Conservation (phyloP, 2,888 invertebrate species). For the Andrena bicolor region DNA sequence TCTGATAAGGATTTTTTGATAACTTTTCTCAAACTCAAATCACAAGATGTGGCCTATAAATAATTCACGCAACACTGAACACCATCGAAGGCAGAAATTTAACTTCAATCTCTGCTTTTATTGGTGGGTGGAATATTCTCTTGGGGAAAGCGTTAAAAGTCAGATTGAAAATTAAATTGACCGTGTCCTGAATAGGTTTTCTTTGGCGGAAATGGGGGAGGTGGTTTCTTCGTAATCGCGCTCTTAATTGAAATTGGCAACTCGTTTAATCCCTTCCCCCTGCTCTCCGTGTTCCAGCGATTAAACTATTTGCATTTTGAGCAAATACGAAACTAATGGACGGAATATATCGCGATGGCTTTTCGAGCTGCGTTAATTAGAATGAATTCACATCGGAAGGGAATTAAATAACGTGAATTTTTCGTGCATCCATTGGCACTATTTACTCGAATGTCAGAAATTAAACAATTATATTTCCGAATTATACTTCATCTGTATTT, state of each 20-base stretch:
- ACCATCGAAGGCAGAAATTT: neutral
- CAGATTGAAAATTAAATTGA: constrained; percentile 57
- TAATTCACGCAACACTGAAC: neutral
- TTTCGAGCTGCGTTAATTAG: neutral
- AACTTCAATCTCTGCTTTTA: neutral
- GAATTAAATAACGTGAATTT: neutral
- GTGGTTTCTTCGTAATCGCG: constrained; percentile 48
- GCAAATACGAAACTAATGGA: neutral
- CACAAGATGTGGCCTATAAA: no score
- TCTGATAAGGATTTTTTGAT: no score
- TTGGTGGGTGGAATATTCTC: constrained; percentile 6
- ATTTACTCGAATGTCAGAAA: neutral
- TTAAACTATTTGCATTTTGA: constrained; percentile 30
- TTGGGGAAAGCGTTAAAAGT: constrained; percentile 47
- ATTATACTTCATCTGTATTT: no score
- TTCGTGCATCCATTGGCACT: neutral
- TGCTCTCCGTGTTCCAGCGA: constrained; percentile 28
- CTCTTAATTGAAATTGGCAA: constrained; percentile 60
- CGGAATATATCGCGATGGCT: neutral
- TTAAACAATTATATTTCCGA: no score
- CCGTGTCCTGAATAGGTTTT: constrained; percentile 37
- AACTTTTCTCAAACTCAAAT: no score
- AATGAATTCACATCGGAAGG: constrained; percentile 5
- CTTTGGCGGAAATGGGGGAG: constrained; percentile 13
- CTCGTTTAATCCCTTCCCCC: constrained; percentile 43